Conservation (phyloP, 2,888 invertebrate genomes). For the Mythimna impura region DNA sequence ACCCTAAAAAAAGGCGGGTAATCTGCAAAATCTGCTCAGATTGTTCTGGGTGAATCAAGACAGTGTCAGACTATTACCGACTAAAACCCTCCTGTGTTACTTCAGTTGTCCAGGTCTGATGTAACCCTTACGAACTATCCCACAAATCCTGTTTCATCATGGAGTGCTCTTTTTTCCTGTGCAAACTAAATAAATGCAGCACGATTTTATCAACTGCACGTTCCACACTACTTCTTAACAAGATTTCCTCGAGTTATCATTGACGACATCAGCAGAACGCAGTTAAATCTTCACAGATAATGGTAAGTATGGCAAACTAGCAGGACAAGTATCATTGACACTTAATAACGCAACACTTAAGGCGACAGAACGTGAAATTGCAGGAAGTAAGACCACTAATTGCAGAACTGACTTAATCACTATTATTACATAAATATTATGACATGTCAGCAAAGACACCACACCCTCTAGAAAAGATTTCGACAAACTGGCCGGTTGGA, state of each 20-base stretch:
- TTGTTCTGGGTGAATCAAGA: too few relatives aligned
- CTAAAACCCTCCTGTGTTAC: too few relatives aligned
- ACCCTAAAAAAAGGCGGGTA: too few relatives aligned
- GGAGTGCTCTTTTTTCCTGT: too few relatives aligned
- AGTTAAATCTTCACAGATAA: neutral
- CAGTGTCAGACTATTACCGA: too few relatives aligned
- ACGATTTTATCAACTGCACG: slow-evolving; percentile 10
- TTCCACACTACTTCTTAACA: neutral
- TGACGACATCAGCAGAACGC: neutral
- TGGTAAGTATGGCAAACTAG: slow-evolving; percentile 12
- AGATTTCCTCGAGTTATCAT: neutral
- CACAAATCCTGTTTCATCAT: too few relatives aligned
- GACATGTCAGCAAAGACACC: slow-evolving; percentile 25
- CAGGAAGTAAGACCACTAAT: slow-evolving; percentile 47
- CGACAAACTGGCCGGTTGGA: slow-evolving; percentile 38
- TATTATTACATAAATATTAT: slow-evolving; percentile 55
- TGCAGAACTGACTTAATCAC: slow-evolving; percentile 36
- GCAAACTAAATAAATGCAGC: slow-evolving; percentile 12
- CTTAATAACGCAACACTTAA: slow-evolving; percentile 34
- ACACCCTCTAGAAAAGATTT: slow-evolving; percentile 46
- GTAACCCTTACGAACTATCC: too few relatives aligned
- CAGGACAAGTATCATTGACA: slow-evolving; percentile 29
- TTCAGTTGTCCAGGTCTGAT: too few relatives aligned
- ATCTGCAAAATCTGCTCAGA: too few relatives aligned
- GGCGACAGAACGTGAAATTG: slow-evolving; percentile 48